phyloP scores from a whole-genome alignment of 2,888 invertebrate genomes.

The Hyalella azteca region DNA sequence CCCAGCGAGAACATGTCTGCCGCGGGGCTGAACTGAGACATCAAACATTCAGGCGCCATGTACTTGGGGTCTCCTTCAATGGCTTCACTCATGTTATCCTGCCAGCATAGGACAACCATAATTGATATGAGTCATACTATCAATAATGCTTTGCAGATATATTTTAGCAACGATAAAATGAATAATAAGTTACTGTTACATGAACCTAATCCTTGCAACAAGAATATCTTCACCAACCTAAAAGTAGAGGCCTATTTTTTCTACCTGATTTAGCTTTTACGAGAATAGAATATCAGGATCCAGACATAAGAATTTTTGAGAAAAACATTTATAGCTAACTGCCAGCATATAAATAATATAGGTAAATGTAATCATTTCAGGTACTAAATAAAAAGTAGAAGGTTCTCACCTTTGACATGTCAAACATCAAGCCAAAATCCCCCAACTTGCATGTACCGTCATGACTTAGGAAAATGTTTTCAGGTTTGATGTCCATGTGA shows the following conservation, averaged over 20 bases:
- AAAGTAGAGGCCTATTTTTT: too few species aligned
- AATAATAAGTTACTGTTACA: too few species aligned
- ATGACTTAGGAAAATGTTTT: conserved; percentile 74
- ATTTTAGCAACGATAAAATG: too few species aligned
- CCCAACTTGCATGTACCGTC: conserved; percentile 73
- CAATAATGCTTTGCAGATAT: too few species aligned
- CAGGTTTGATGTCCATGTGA: conserved; percentile 79
- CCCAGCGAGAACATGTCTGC: conserved; percentile 80
- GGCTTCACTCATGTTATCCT: conserved; percentile 50
- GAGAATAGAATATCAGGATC: too few species aligned
- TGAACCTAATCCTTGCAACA: too few species aligned
- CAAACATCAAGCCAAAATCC: conserved; percentile 77
- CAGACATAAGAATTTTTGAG: too few species aligned
- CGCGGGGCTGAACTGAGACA: conserved; percentile 70
- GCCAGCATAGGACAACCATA: neutral
- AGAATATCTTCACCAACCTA: too few species aligned
- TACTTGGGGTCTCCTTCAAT: conserved; percentile 78
- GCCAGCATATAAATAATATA: too few species aligned
- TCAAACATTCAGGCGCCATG: conserved; percentile 75
- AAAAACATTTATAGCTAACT: too few species aligned
- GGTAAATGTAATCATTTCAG: too few species aligned
- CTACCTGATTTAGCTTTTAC: too few species aligned
- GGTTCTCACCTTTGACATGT: conserved; percentile 65
- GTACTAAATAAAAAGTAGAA: neutral
- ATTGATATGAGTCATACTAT: neutral